Evolutionary conservation across 1,140 invertebrate genomes (phyloP), one percentile per base, ranked within the genome.

Genomic region (Neuroterus valhalla): DNA sequence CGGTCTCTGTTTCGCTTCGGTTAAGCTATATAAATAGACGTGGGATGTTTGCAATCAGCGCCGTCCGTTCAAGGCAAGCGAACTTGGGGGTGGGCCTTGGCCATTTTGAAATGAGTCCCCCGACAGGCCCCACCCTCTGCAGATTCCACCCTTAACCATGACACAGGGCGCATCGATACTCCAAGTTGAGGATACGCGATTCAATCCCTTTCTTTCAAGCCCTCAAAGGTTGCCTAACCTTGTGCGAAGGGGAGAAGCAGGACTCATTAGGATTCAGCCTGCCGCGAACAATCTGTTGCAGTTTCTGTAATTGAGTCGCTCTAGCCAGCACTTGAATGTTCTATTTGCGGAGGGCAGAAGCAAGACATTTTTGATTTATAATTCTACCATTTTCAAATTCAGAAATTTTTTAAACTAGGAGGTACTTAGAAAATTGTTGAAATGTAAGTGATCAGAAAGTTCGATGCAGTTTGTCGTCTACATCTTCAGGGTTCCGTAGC

Each of bases 21-120:
- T 88, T 88, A 85, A 89, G 86, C 85, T 86, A 82, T 88, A 88
- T 84, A 90, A 90, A 90, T 87, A 88, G 84, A 82, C 50, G 84
- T 80, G 86, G 84, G 81, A 87, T 86, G 83, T 82, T 86, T 81
- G 83, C 85, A 89, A 89, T 89, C 85, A 89, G 84, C 52, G 75
- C 19, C 43, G n/a, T 38, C 23, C 50, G 55, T 17, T 62, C 19
- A 62, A 62, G 52, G 52, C 19, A 23, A 66, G 31, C 52, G 44
- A 68, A 76, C 74, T 76, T 78, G 42, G 43, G 45, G 45, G 71
- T 69, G 46, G 17, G 62, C 21, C 69, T 21, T 69, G 73, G 48
- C 67, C 68, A 78, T 75, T 78, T 77, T 43, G 69, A 74, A 77
- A 76, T 78, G 72, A 81, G 76, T 75, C 75, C 74, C 68, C 69